phyloP scores from a whole-genome alignment of 2,797 vertebrate genomes.

The Myotis vivesi region DNA sequence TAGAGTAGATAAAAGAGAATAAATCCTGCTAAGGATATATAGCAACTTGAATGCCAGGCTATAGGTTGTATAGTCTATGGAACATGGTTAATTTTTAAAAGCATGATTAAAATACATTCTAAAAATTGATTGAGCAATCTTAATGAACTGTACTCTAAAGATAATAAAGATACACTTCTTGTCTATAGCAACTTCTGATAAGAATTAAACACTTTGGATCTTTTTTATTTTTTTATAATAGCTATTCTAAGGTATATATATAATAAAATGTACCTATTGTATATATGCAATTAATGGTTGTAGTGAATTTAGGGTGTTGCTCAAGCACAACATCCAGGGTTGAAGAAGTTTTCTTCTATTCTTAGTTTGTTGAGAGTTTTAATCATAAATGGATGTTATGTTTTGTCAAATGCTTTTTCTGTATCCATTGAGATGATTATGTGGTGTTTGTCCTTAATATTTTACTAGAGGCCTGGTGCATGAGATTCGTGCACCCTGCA shows the following conservation, averaged over 20 bases:
- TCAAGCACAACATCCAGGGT: background rate
- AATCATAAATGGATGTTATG: background rate
- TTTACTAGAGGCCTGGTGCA: background rate
- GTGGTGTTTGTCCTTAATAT: conserved; percentile 3
- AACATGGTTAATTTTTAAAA: background rate
- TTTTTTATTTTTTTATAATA: background rate
- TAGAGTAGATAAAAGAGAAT: background rate
- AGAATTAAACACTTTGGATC: background rate
- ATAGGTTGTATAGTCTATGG: background rate
- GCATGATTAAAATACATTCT: background rate
- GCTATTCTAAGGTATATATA: background rate
- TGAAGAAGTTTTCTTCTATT: background rate
- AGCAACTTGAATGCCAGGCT: background rate
- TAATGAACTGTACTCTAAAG: background rate
- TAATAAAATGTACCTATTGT: background rate
- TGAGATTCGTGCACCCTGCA: too few relatives aligned
- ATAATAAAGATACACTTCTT: background rate
- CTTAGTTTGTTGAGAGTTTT: background rate
- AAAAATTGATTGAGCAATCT: background rate
- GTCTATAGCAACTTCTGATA: background rate
- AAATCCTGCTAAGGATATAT: background rate
- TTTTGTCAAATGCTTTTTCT: background rate
- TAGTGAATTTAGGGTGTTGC: background rate
- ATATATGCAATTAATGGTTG: background rate
- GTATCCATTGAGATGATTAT: background rate